Conservation (phyloP, 2,888 invertebrate species). For the Hedya salicella region DNA sequence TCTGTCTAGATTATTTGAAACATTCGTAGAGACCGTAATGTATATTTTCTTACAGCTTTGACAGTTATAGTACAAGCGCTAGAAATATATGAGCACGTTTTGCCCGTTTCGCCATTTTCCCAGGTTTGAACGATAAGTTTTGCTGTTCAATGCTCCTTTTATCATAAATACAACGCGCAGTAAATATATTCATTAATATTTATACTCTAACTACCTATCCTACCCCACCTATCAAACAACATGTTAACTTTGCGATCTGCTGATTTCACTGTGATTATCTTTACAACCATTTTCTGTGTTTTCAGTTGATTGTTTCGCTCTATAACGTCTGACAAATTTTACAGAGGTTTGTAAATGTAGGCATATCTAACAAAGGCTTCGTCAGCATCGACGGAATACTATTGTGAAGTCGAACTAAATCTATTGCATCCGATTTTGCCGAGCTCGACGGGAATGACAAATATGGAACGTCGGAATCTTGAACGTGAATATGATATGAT, state of each 20-base stretch:
- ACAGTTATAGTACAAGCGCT: background rate
- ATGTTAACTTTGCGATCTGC: too few relatives aligned
- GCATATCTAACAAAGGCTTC: background rate
- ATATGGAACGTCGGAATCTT: background rate
- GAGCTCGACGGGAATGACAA: background rate
- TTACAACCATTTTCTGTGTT: too few relatives aligned
- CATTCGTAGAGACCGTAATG: background rate
- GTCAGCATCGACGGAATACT: background rate
- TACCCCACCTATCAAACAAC: too few relatives aligned
- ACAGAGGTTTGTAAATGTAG: background rate
- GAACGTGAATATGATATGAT: conserved; percentile 16
- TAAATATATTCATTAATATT: too few relatives aligned
- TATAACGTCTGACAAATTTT: background rate
- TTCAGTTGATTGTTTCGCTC: too few relatives aligned
- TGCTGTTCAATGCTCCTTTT: too few relatives aligned
- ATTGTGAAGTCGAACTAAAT: conserved; percentile 12
- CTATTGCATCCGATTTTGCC: conserved; percentile 12
- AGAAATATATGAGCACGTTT: background rate
- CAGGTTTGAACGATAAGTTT: too few relatives aligned
- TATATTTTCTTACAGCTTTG: conserved; percentile 5
- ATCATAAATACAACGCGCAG: too few relatives aligned
- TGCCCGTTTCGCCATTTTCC: background rate
- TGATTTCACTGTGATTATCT: too few relatives aligned
- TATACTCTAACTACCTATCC: too few relatives aligned
- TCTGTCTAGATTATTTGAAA: background rate